Percentiles rank a stretch among this genome's conserved stretches.
phyloP scores from a whole-genome alignment of 2,888 invertebrate species.

The Stenotaenia linearis region DNA sequence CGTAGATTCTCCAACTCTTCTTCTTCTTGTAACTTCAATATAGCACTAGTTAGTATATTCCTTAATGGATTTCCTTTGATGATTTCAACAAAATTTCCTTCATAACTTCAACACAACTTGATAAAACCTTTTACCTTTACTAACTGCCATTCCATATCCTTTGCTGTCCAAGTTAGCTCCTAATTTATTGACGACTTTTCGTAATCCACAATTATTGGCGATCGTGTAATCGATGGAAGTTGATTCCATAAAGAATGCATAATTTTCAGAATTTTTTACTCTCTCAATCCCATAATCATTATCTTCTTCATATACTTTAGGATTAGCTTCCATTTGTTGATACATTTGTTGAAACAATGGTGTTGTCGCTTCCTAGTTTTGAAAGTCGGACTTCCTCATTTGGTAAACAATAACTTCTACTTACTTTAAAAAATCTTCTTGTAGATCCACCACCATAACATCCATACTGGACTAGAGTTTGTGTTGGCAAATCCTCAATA shows the following conservation, averaged over 20 bases:
- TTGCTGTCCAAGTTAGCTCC: slow-evolving; percentile 89
- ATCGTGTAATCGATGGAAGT: slow-evolving; percentile 92
- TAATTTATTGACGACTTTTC: slow-evolving; percentile 56
- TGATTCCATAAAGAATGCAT: slow-evolving; percentile 97
- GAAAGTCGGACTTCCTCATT: no score
- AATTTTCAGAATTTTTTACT: slow-evolving; percentile 64
- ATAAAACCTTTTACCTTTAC: slow-evolving; percentile 68
- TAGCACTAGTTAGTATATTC: slow-evolving; percentile 87
- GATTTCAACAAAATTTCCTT: neutral
- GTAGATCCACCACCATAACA: slow-evolving; percentile 87
- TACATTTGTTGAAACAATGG: neutral
- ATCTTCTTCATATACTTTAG: slow-evolving; percentile 53
- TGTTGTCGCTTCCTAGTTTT: slow-evolving; percentile 60
- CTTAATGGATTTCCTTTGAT: slow-evolving; percentile 83
- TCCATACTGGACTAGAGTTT: slow-evolving; percentile 95
- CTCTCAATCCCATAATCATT: slow-evolving; percentile 87
- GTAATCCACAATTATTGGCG: slow-evolving; percentile 81
- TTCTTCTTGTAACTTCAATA: slow-evolving; percentile 84
- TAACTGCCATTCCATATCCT: slow-evolving; percentile 92
- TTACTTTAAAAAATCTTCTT: slow-evolving; percentile 90
- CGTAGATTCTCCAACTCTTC: slow-evolving; percentile 59
- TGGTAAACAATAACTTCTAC: no score
- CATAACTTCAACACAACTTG: neutral
- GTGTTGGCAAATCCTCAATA: slow-evolving; percentile 91
- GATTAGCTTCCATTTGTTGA: neutral